Evolutionary conservation across 2,113 vertebrate species (phyloP).

Genomic region (Machaerirhynchus nigripectus): DNA sequence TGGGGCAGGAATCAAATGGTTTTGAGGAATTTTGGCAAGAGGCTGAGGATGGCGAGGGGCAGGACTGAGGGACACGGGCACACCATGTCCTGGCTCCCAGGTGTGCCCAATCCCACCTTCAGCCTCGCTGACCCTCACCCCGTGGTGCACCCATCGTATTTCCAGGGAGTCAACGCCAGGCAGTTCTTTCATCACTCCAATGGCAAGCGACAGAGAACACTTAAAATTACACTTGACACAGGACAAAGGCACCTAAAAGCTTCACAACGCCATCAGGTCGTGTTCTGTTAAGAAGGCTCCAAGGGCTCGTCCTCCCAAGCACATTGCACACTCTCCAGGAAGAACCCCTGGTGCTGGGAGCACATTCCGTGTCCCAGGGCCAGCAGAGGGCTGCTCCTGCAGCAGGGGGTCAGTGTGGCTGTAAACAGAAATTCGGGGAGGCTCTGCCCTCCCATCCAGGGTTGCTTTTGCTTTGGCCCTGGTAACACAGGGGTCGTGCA

Average conservation of each 20-base stretch:
- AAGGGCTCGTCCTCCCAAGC: background rate
- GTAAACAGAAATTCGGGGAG: background rate
- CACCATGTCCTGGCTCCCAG: background rate
- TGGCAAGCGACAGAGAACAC: constrained; percentile 4
- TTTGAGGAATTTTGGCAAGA: background rate
- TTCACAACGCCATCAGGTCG: background rate
- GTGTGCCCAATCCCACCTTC: accelerated
- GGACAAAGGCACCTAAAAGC: constrained; percentile 57
- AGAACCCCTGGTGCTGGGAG: background rate
- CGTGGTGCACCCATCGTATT: background rate
- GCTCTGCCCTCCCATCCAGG: background rate
- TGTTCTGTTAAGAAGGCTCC: background rate
- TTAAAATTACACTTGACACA: background rate
- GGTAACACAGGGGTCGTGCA: background rate
- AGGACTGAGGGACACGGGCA: accelerated
- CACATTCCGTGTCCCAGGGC: background rate
- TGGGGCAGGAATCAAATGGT: background rate
- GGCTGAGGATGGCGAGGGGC: background rate
- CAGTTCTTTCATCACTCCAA: background rate
- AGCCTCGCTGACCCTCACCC: background rate
- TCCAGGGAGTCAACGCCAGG: background rate
- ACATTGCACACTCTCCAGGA: background rate
- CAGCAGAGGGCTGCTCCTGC: background rate
- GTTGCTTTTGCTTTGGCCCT: constrained; percentile 24
- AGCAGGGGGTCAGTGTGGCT: background rate